Conservation (phyloP, 2,113 vertebrate species). For the Trematocara variabile region DNA sequence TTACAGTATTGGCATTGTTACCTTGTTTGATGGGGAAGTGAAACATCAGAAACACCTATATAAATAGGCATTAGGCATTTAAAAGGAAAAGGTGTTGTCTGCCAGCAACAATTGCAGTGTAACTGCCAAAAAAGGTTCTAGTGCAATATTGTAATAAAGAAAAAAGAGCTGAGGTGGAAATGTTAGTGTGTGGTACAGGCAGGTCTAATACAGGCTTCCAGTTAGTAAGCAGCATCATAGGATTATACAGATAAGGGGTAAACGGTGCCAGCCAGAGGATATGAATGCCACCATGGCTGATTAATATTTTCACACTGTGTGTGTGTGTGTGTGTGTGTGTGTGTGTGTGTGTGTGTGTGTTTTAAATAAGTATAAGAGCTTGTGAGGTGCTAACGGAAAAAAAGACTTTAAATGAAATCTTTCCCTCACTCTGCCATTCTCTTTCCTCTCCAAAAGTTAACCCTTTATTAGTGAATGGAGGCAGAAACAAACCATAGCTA, state of each 20-base stretch:
- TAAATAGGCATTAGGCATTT: constrained; percentile 31
- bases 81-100: constrained; percentile 16
- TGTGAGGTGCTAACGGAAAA: neutral
- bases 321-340: neutral
- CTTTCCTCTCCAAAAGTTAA: neutral
- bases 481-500: neutral
- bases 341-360: neutral
- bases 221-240: neutral
- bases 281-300: neutral
- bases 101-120: neutral
- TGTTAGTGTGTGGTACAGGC: constrained; percentile 33
- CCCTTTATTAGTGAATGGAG: neutral
- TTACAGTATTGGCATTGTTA: constrained; percentile 54
- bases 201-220: neutral
- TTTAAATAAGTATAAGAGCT: neutral
- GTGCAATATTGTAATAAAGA: constrained; percentile 1
- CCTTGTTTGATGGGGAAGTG: constrained; percentile 42
- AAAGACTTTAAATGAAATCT: neutral
- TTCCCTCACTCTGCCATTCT: neutral
- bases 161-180: neutral
- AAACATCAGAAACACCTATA: constrained; percentile 45
- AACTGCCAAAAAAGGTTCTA: constrained; percentile 18
- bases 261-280: neutral
- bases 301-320: neutral
- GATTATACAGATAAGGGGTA: neutral